Base-by-base conservation (phyloP, 2,888 invertebrate species). In the Sinopyrophorus schimmeli region DNA sequence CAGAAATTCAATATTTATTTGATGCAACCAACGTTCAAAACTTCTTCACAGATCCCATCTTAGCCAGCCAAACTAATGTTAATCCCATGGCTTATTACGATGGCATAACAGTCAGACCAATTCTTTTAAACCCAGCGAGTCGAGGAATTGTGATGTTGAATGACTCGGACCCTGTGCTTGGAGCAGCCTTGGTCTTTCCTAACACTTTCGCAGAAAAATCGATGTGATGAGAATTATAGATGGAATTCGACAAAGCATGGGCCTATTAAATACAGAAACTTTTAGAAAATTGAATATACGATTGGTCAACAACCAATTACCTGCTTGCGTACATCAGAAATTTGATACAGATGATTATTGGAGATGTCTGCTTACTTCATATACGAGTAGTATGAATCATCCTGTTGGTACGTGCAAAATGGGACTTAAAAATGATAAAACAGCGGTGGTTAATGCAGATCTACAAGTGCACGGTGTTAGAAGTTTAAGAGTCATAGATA, bases 181-280 rank as follows among this genome's bases (percentile, higher is more conserved):
- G 87, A 0, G 77, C 78, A 34, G 92, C 92, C 0, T 69, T 85
- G 41, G 85, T 92, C 54, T 84, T 84, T 62, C 81, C 90, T 0
- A 82, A 82, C 57, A 83, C 82, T 44, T 84, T 84, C 44, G 78
- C 78, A 0, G 78, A 79, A 7, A 77, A 58, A 76, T 80, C 34
- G 89, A 90, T 63, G 55, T 85, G 3, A 74, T 79, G 32, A 74
- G 76, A 5, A 75, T 87, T 58, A 68, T 85, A 11, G 78, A 80
- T 59, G 83, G 82, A 1, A 72, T 83, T 18, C 77, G 78, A 56
- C 82, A 80, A 50, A 79, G 76, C 14, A 65, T 82, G n/a, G 74
- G 77, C 31, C 70, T 86, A 24, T 79, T 84, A 58, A 67, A 79
- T 3, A 85, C 86, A 0, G 71, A 77, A 27, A 74, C 81, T 0